phyloP scores from a whole-genome alignment of 2,888 invertebrate genomes.

The Apeira syringaria region DNA sequence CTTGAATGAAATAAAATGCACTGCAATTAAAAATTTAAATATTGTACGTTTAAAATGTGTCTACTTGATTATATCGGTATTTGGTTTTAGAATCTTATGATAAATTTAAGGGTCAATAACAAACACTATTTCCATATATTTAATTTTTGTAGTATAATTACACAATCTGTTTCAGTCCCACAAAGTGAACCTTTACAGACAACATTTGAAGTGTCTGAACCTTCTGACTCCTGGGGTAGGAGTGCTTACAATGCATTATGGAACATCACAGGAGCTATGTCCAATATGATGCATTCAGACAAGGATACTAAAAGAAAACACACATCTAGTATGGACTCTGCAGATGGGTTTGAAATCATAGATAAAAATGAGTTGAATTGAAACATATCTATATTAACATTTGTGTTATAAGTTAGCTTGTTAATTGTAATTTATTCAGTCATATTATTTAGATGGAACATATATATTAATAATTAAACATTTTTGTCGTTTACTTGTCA shows the following conservation, averaged over 20 bases:
- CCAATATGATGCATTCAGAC: conserved; percentile 59
- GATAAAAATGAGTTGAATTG: conserved; percentile 69
- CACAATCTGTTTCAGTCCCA: conserved; percentile 56
- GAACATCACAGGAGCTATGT: conserved; percentile 63
- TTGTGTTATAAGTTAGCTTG: conserved; percentile 18
- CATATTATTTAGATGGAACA: conserved; percentile 15
- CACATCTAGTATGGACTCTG: conserved; percentile 66
- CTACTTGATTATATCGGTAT: too few relatives aligned
- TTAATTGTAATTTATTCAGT: conserved; percentile 16
- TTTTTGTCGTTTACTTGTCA: conserved; percentile 20
- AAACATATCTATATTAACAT: conserved; percentile 24
- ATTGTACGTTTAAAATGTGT: too few relatives aligned
- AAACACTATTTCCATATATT: too few relatives aligned
- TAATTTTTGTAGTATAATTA: too few relatives aligned
- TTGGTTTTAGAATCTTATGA: too few relatives aligned
- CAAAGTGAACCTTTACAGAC: conserved; percentile 57
- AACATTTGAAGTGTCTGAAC: conserved; percentile 58
- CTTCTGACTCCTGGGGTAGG: conserved; percentile 59
- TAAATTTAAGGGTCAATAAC: too few relatives aligned
- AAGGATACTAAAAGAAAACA: conserved; percentile 55
- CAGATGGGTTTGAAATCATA: conserved; percentile 79
- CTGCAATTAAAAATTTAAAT: too few relatives aligned
- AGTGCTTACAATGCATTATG: conserved; percentile 66
- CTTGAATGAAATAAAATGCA: too few relatives aligned
- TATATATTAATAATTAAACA: conserved; percentile 30